Conservation (phyloP, 2,113 vertebrate genomes). For the Tricholaema leucomelas region DNA sequence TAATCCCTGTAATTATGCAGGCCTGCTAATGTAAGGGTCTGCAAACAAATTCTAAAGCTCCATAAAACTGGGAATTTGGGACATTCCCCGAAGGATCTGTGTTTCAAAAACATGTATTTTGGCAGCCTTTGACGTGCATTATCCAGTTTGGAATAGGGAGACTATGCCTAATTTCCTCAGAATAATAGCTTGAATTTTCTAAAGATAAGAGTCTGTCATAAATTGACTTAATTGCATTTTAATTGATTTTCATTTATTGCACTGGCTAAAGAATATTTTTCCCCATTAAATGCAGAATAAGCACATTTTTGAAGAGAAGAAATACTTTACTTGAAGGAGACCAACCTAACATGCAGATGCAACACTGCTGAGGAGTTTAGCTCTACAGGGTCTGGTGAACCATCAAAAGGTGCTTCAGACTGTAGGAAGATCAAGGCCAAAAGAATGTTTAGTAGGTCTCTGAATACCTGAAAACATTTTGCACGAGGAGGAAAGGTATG, state of each 20-base stretch:
- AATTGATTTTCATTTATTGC: conserved; percentile 56
- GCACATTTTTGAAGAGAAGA: neutral
- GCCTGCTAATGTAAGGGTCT: conserved; percentile 1
- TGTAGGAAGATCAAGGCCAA: fast-evolving
- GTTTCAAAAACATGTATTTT: conserved; percentile 40
- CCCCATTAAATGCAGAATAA: conserved; percentile 6
- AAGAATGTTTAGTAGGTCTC: neutral
- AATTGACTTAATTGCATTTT: conserved; percentile 43
- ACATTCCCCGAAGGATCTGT: conserved; percentile 15
- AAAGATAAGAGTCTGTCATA: conserved; percentile 36
- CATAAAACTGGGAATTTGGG: neutral
- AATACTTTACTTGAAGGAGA: neutral
- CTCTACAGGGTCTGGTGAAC: neutral
- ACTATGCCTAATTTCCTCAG: conserved; percentile 44
- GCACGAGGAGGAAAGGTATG: neutral
- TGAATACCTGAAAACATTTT: neutral
- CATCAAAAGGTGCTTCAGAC: neutral
- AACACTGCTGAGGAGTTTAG: neutral
- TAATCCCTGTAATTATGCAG: conserved; percentile 34
- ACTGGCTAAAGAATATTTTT: neutral
- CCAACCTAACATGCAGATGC: neutral
- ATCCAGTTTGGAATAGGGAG: conserved; percentile 35
- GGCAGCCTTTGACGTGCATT: conserved; percentile 10
- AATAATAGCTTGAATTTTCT: conserved; percentile 32
- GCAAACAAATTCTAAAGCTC: conserved; percentile 1